These are phyloP conservation scores for Psilopsiagon aurifrons DNA, from an alignment of 2,113 vertebrate genomes.

Conservation along the genomic window DNA sequence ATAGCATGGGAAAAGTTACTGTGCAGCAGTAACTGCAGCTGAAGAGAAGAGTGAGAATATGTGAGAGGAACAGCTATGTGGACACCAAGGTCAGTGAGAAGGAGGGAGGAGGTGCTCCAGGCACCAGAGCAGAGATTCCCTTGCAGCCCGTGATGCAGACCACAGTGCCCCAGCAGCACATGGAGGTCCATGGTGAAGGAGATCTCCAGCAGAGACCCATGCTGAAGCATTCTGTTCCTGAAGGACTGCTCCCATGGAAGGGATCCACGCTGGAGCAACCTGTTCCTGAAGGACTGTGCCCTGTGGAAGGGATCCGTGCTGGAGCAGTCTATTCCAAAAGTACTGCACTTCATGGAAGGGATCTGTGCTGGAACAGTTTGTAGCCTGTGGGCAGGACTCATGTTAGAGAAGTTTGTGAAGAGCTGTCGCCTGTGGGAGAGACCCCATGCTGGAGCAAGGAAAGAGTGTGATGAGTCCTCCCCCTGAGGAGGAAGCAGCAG, in stretches of 20 bases:
- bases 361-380: neutral
- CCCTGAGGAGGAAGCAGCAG: neutral
- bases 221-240: neutral
- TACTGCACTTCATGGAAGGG: neutral
- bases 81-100: neutral
- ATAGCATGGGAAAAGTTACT: neutral
- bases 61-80: neutral
- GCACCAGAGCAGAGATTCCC: neutral
- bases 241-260: neutral
- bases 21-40: neutral
- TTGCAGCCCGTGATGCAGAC: accelerated
- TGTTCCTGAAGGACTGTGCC: neutral
- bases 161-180: neutral
- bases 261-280: neutral
- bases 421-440: neutral
- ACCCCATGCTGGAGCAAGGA: neutral
- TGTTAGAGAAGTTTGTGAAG: neutral
- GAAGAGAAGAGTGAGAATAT: neutral
- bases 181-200: too few species aligned
- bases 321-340: neutral
- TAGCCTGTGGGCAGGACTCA: neutral
- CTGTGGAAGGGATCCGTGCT: accelerated
- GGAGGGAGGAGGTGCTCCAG: neutral
- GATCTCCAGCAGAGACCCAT: neutral
- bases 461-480: neutral